These are phyloP conservation scores for Gymnodraco acuticeps DNA, from an alignment of 2,797 vertebrate genomes.

Conservation along the genomic window DNA sequence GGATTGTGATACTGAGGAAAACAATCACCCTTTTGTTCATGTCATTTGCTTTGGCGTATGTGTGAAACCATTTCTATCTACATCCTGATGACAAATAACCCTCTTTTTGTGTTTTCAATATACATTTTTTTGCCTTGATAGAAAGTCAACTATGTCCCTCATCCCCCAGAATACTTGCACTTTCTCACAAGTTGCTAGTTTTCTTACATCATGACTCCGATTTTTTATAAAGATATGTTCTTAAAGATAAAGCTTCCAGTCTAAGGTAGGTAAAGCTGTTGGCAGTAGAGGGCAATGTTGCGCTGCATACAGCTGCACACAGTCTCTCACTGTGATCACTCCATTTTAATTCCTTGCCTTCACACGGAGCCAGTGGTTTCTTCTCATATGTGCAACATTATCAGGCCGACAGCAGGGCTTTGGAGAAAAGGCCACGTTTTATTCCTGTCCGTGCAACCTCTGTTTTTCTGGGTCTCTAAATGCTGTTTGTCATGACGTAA, in stretches of 20 bases:
- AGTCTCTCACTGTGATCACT: slow-evolving; percentile 71
- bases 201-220: slow-evolving; percentile 24
- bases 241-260: neutral
- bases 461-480: slow-evolving; percentile 50
- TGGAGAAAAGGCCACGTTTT: slow-evolving; percentile 74
- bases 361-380: slow-evolving; percentile 66
- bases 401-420: slow-evolving; percentile 69
- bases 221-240: slow-evolving; percentile 18
- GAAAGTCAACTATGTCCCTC: neutral
- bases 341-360: slow-evolving; percentile 72
- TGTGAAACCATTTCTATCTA: neutral
- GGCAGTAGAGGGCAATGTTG: slow-evolving; percentile 82
- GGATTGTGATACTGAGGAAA: neutral
- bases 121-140: neutral
- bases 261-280: neutral
- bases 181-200: slow-evolving; percentile 13
- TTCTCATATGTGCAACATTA: slow-evolving; percentile 71
- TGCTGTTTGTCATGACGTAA: slow-evolving; percentile 33
- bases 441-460: slow-evolving; percentile 54
- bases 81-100: neutral
- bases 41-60: neutral
- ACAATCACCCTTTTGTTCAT: neutral
- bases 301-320: slow-evolving; percentile 18
- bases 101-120: neutral
- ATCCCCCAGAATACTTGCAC: neutral